phyloP scores from a whole-genome alignment of 1,140 invertebrate genomes.

The Globodera ellingtonae region DNA sequence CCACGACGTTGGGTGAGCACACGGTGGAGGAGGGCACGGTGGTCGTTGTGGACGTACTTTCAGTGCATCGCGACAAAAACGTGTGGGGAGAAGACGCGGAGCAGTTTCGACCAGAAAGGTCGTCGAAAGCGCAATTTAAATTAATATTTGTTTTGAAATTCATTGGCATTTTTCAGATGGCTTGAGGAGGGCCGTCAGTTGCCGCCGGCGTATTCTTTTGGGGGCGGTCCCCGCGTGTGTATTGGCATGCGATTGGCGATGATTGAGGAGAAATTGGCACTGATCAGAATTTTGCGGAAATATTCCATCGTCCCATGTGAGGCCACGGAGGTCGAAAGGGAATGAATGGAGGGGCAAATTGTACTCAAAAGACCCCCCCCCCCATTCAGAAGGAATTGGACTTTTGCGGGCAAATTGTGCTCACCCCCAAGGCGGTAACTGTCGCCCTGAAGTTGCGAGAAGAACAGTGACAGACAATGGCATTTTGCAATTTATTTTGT shows the following conservation, averaged over 20 bases:
- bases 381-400: conserved; percentile 13
- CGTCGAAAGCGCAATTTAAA: neutral
- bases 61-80: conserved; percentile 42
- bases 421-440: conserved; percentile 32
- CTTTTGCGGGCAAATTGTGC: conserved; percentile 21
- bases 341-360: neutral
- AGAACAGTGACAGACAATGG: neutral
- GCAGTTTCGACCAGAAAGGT: conserved; percentile 48
- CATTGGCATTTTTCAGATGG: neutral
- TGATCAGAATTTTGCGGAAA: conserved; percentile 57
- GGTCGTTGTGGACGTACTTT: conserved; percentile 42
- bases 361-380: conserved; percentile 4
- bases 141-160: neutral
- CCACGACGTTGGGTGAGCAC: conserved; percentile 40
- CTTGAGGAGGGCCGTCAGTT: neutral
- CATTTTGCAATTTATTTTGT: no score
- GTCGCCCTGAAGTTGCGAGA: conserved; percentile 15
- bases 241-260: conserved; percentile 73
- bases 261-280: conserved; percentile 73
- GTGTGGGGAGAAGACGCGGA: conserved; percentile 52
- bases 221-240: conserved; percentile 69
- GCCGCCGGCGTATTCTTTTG: conserved; percentile 64
- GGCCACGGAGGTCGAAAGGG: conserved; percentile 29
- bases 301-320: conserved; percentile 14
- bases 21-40: conserved; percentile 40